Evolutionary conservation across 2,113 vertebrate species (phyloP).

Genomic region (Ophthalmolycus amberensis): DNA sequence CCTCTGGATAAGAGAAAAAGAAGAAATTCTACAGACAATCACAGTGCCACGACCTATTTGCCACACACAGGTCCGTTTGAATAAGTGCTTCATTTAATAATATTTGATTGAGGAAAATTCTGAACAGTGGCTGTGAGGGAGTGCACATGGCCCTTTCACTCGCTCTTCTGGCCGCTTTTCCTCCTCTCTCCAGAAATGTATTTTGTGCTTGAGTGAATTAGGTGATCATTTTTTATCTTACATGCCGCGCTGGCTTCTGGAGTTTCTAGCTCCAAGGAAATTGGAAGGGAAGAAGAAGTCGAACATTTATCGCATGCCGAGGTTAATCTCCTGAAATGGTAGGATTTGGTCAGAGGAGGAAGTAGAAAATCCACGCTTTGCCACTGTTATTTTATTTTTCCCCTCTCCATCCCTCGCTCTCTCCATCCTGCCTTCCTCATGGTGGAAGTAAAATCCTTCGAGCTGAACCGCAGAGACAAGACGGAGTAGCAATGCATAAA

Average conservation of each 20-base stretch:
- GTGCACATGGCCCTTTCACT: conserved; percentile 19
- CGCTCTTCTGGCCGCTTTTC: conserved; percentile 57
- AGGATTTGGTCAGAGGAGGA: conserved; percentile 85
- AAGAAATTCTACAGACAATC: conserved; percentile 68
- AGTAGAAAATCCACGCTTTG: conserved; percentile 83
- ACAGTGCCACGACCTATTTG: conserved; percentile 62
- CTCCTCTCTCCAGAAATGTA: conserved; percentile 82
- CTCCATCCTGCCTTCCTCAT: conserved; percentile 50
- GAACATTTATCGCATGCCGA: conserved; percentile 87
- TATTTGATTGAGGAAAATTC: conserved; percentile 72
- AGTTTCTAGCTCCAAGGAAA: conserved; percentile 84
- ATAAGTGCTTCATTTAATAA: conserved; percentile 80
- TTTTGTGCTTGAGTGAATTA: conserved; percentile 90
- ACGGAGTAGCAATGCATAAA: conserved; percentile 77
- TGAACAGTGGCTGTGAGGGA: conserved; percentile 48
- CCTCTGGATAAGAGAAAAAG: conserved; percentile 64
- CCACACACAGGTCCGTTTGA: conserved; percentile 74
- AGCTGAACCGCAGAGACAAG: conserved; percentile 74
- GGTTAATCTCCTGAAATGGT: conserved; percentile 89
- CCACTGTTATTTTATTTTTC: conserved; percentile 60
- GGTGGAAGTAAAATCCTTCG: conserved; percentile 72
- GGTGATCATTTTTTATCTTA: conserved; percentile 89
- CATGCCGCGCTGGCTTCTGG: conserved; percentile 82
- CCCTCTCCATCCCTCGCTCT: conserved; percentile 32
- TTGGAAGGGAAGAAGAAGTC: conserved; percentile 85